A percentile compares a stretch with the other conserved stretches of the same genome.
Conservation (phyloP, 2,888 invertebrate species). For the Amphimallon solstitiale region DNA sequence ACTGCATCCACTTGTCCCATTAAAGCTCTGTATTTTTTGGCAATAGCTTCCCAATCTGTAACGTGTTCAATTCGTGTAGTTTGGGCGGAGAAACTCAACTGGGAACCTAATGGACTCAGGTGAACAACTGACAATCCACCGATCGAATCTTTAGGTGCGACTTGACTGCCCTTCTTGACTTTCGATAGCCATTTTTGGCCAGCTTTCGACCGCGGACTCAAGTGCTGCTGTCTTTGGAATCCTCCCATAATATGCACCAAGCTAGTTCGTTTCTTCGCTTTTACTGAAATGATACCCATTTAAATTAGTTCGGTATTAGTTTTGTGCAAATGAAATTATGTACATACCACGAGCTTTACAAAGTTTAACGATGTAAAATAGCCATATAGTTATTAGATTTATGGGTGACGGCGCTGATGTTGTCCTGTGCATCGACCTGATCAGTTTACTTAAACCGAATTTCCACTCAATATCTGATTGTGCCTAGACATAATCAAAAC, state of each 20-base stretch:
- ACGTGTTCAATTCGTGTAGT: constrained; percentile 87
- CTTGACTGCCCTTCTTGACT: constrained; percentile 82
- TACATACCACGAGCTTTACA: constrained; percentile 70
- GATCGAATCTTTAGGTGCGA: constrained; percentile 82
- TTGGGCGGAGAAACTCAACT: constrained; percentile 80
- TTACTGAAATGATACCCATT: constrained; percentile 51
- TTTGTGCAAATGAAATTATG: neutral
- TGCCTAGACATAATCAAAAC: constrained; percentile 71
- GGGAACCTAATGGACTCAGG: constrained; percentile 85
- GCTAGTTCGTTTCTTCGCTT: constrained; percentile 76
- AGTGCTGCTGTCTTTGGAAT: constrained; percentile 72
- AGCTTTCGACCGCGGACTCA: constrained; percentile 87
- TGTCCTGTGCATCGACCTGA: constrained; percentile 98
- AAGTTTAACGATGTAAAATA: constrained; percentile 83
- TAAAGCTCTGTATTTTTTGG: constrained; percentile 86
- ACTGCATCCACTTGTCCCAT: constrained; percentile 72
- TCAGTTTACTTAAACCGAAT: constrained; percentile 97
- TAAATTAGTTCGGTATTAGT: neutral
- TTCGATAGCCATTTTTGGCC: constrained; percentile 90
- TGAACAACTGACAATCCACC: constrained; percentile 82
- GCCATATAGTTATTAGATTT: constrained; percentile 95
- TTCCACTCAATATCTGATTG: constrained; percentile 99
- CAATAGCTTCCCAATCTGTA: constrained; percentile 90
- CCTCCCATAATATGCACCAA: constrained; percentile 85
- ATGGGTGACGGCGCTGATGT: constrained; percentile 98